These are phyloP conservation scores for Laupala kohalensis DNA, from an alignment of 1,140 invertebrate genomes.

Conservation along the genomic window DNA sequence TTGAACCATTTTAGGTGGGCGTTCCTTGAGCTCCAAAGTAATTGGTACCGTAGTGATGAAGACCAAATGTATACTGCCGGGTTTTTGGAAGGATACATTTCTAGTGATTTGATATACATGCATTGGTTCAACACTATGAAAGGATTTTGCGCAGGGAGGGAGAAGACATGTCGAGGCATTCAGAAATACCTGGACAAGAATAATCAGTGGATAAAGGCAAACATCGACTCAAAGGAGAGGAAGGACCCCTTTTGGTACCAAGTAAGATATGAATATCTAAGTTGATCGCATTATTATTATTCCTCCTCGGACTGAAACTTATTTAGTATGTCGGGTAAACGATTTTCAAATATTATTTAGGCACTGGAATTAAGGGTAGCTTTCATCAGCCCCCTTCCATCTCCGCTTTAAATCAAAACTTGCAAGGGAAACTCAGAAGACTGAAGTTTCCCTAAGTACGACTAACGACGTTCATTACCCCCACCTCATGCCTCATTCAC, in stretches of 20 bases:
- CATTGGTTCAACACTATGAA: conserved; percentile 47
- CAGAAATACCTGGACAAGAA: conserved; percentile 38
- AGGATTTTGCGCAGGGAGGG: conserved; percentile 23
- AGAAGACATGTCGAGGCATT: conserved; percentile 35
- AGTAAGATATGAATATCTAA: conserved; percentile 24
- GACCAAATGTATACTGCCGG: conserved; percentile 54
- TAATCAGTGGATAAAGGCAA: conserved; percentile 33
- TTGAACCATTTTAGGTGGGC: conserved; percentile 34
- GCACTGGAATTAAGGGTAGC: too few species aligned
- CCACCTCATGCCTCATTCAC: too few species aligned
- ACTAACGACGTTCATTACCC: too few species aligned
- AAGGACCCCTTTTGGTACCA: conserved; percentile 44
- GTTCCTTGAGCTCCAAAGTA: conserved; percentile 39
- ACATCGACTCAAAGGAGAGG: conserved; percentile 27
- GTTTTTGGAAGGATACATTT: conserved; percentile 45
- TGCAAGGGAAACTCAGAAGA: too few species aligned
- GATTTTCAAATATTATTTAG: too few species aligned
- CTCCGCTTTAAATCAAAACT: too few species aligned
- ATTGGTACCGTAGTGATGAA: conserved; percentile 30
- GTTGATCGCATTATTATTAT: not conserved
- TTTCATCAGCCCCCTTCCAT: too few species aligned
- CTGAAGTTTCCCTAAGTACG: too few species aligned
- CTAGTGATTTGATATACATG: conserved; percentile 43
- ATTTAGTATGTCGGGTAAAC: too few species aligned
- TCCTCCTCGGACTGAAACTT: too few species aligned